A percentile compares a stretch with the other conserved stretches of the same genome.
phyloP scores from a whole-genome alignment of 2,888 invertebrate genomes.

The Podotricha telesiphe region DNA sequence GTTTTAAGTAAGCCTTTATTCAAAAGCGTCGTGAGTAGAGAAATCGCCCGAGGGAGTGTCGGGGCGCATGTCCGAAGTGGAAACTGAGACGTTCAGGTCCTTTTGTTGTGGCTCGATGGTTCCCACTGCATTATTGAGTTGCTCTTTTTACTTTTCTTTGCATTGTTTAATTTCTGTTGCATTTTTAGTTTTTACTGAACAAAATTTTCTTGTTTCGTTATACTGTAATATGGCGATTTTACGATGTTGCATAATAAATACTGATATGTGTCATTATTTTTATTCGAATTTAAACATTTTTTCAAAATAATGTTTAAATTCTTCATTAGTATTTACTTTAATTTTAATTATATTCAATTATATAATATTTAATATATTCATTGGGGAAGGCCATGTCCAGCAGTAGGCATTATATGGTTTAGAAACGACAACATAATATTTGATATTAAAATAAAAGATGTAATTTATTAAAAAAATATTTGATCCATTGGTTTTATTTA shows the following conservation, averaged over 20 bases:
- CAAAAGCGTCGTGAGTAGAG: constrained; percentile 15
- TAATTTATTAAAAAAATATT: too few relatives aligned
- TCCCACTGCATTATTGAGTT: constrained; percentile 32
- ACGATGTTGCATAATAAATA: neutral
- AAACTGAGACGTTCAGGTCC: constrained; percentile 34
- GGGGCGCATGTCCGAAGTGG: constrained; percentile 40
- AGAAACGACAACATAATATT: too few relatives aligned
- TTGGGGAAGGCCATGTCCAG: too few relatives aligned
- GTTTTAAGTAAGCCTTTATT: constrained; percentile 27
- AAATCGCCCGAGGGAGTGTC: constrained; percentile 27
- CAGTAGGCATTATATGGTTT: too few relatives aligned
- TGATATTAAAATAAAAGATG: too few relatives aligned
- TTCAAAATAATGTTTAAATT: neutral
- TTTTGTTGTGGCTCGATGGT: constrained; percentile 41
- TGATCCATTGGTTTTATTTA: too few relatives aligned
- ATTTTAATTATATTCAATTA: too few relatives aligned
- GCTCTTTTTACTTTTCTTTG: constrained; percentile 27
- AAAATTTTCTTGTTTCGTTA: neutral
- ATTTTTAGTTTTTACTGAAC: neutral
- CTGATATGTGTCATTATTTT: neutral
- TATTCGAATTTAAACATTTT: neutral
- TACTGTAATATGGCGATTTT: neutral
- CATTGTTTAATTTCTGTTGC: constrained; percentile 14
- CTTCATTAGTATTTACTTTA: neutral
- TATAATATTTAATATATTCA: too few relatives aligned